Percentiles rank a stretch among this genome's conserved stretches.
phyloP scores from a whole-genome alignment of 2,113 vertebrate genomes.

The Platichthys flesus region DNA sequence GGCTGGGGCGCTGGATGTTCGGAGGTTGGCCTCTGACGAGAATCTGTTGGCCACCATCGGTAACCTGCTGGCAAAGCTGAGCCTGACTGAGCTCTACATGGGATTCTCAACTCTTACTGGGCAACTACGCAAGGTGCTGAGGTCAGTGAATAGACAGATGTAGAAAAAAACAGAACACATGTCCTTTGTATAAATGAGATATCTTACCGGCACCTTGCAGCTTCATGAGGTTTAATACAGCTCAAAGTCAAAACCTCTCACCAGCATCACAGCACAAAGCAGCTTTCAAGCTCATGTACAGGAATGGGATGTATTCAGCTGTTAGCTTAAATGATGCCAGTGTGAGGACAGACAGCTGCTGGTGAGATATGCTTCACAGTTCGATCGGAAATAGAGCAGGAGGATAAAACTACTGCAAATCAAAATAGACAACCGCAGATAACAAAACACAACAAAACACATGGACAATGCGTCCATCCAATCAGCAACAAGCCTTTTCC shows the following conservation, averaged over 20 bases:
- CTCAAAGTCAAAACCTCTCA: constrained; percentile 1
- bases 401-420: neutral
- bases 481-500: no score
- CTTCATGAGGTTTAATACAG: constrained; percentile 19
- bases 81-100: constrained; percentile 88
- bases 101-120: constrained; percentile 92
- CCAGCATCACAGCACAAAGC: neutral
- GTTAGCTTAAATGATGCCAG: constrained; percentile 48
- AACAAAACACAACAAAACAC: no score
- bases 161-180: neutral
- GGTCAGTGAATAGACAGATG: constrained; percentile 76
- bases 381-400: constrained; percentile 30
- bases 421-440: no score
- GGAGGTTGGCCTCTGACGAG: constrained; percentile 69
- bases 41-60: constrained; percentile 82
- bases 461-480: no score
- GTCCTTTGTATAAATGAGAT: neutral
- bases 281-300: no score
- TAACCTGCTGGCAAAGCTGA: constrained; percentile 85
- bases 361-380: neutral
- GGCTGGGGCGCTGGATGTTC: constrained; percentile 86
- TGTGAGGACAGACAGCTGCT: constrained; percentile 14
- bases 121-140: constrained; percentile 87
- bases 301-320: constrained; percentile 15
- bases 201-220: neutral